Evolutionary conservation across 2,113 vertebrate genomes (phyloP), one percentile per base, ranked within the genome.

Genomic region (Gavialis gangeticus): DNA sequence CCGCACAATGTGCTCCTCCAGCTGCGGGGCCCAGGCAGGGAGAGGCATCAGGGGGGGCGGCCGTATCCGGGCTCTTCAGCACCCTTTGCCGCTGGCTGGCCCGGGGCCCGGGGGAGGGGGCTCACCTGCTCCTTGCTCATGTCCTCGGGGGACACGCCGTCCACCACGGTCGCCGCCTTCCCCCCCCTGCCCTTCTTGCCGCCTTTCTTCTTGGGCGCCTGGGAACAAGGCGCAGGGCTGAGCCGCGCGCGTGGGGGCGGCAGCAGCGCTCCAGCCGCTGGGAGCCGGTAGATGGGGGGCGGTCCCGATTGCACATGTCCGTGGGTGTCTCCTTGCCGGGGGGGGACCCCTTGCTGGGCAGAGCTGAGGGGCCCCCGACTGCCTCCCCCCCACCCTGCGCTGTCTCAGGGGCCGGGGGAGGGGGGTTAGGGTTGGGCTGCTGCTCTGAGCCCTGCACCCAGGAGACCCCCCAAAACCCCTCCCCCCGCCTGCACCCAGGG

Each of bases 71-170:
- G 4, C 73, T 55, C 55, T 62, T 57, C 77, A 4, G 28, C 78
- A 57, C 57, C 57, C 5, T 54, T 54, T 1, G 15, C 46, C 93
- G 91, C 14, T 90, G 93, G 95, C 28, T 9, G 46, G 37, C 80
- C 67, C 77, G 54, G 22, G 15, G n/a, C 4, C 22, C 19, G 12
- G 15, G 5, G 13, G 66, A 12, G 12, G 27, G 3, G 27, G 5
- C 98, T 97, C 88, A 99, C 99, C 99, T 99, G 98, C 92, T 99
- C 99, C 91, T 97, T 99, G 83, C 89, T 98, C 98, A 99, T 98
- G 57, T 99, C 98, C 22, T 98, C 97, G 1, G 98, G 98, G 19
- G 98, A 94, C 1, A 98, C 64, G 4, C 93, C 98, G 89, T 99
- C 98, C 19, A 99, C 98, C 62, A 98, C 89, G 0, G 97, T 96